Evolutionary conservation across 2,113 vertebrate species (phyloP).

Genomic region (Erythrocercus mccallii): DNA sequence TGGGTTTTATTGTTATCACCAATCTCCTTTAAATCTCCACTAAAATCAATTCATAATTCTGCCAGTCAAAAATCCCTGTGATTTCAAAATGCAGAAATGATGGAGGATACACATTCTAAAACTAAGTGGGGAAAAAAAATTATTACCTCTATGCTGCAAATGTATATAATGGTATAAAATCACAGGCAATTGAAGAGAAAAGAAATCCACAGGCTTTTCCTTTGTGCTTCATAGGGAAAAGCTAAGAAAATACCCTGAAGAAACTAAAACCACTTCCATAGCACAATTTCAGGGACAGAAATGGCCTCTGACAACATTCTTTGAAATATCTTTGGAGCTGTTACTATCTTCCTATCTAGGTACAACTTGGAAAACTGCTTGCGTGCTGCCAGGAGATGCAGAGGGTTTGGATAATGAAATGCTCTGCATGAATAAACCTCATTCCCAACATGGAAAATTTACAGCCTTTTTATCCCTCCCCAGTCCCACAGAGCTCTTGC

Average conservation of each 20-base stretch:
- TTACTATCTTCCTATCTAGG: neutral
- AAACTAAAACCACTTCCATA: neutral
- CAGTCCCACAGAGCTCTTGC: neutral
- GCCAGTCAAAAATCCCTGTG: neutral
- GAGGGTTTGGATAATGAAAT: neutral
- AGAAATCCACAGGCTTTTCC: neutral
- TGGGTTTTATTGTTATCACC: neutral
- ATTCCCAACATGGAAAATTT: neutral
- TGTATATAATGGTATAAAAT: neutral
- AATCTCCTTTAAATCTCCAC: neutral
- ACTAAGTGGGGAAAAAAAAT: neutral
- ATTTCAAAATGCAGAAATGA: neutral
- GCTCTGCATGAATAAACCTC: neutral
- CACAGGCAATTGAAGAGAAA: neutral
- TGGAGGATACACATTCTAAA: neutral
- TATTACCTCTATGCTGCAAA: neutral
- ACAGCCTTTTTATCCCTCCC: neutral
- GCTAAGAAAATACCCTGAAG: neutral
- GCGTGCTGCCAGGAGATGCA: neutral
- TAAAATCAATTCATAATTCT: neutral
- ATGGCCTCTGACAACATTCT: neutral
- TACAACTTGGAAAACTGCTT: neutral
- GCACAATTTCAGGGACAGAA: neutral
- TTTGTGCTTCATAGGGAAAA: neutral
- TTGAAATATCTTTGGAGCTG: neutral